Conservation (phyloP, 1,140 invertebrate species). For the Caenorhabditis tropicalis region DNA sequence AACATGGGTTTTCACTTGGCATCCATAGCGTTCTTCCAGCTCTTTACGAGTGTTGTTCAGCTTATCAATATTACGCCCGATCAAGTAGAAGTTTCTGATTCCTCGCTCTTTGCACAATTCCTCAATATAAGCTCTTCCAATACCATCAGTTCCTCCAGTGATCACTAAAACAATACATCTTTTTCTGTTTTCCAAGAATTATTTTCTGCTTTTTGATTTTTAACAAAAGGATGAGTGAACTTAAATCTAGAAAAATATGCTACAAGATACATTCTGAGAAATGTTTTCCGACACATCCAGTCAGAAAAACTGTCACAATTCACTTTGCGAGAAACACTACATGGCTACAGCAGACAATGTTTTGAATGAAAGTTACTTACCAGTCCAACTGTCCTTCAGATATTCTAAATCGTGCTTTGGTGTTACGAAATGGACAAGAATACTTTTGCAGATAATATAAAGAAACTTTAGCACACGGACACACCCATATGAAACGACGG, state of each 20-base stretch:
- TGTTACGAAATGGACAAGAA: conserved; percentile 62
- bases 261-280: background rate
- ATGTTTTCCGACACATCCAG: no score
- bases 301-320: background rate
- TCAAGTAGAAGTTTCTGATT: conserved; percentile 75
- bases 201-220: background rate
- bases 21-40: conserved; percentile 75
- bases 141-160: conserved; percentile 88
- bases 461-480: conserved; percentile 57
- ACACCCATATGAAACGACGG: background rate
- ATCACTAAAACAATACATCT: conserved; percentile 77
- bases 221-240: background rate
- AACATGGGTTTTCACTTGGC: conserved; percentile 60
- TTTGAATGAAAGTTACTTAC: conserved; percentile 46
- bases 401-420: conserved; percentile 58
- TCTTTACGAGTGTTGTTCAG: conserved; percentile 82
- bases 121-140: conserved; percentile 87
- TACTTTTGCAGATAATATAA: conserved; percentile 54
- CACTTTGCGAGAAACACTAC: background rate
- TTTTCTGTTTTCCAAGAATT: background rate
- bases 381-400: conserved; percentile 63
- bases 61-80: conserved; percentile 85
- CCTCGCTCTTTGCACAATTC: conserved; percentile 75
- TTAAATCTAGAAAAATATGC: background rate
- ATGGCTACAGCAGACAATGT: no score